Conservation (phyloP, 2,797 vertebrate genomes). For the Odontamblyopus rebecca region DNA sequence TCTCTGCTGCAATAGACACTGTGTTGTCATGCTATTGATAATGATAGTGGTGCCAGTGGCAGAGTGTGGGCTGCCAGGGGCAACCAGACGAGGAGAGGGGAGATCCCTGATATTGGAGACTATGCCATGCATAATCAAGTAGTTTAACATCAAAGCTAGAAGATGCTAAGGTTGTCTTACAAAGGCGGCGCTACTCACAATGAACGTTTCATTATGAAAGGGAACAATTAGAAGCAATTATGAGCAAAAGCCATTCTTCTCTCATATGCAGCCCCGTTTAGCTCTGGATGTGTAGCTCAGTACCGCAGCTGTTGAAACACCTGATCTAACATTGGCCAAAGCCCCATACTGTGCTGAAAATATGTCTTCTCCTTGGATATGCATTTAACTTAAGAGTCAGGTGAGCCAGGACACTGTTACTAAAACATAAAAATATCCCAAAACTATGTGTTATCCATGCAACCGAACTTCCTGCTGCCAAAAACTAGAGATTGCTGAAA, state of each 20-base stretch:
- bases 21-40: constrained; percentile 63
- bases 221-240: constrained; percentile 22
- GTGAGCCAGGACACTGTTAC: constrained; percentile 10
- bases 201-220: constrained; percentile 30
- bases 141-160: constrained; percentile 19
- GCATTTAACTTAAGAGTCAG: constrained; percentile 10
- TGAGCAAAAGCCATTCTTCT: constrained; percentile 19
- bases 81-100: constrained; percentile 26
- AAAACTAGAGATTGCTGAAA: constrained; percentile 8
- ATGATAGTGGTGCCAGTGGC: constrained; percentile 61
- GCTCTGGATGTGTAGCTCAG: constrained; percentile 26
- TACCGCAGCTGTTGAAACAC: constrained; percentile 40
- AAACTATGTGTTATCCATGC: constrained; percentile 2
- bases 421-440: constrained; percentile 9
- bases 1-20: constrained; percentile 56
- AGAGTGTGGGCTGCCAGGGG: constrained; percentile 49
- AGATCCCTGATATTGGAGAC: constrained; percentile 31
- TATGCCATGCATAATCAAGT: constrained; percentile 19
- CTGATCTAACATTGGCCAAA: constrained; percentile 41
- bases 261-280: constrained; percentile 28
- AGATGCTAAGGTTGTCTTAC: constrained; percentile 15
- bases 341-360: constrained; percentile 22
- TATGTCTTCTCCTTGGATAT: constrained; percentile 18
- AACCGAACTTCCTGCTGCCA: constrained; percentile 1
- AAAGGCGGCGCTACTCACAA: constrained; percentile 25